Base-by-base conservation (phyloP, 2,113 vertebrate species). In the Aegypius monachus region DNA sequence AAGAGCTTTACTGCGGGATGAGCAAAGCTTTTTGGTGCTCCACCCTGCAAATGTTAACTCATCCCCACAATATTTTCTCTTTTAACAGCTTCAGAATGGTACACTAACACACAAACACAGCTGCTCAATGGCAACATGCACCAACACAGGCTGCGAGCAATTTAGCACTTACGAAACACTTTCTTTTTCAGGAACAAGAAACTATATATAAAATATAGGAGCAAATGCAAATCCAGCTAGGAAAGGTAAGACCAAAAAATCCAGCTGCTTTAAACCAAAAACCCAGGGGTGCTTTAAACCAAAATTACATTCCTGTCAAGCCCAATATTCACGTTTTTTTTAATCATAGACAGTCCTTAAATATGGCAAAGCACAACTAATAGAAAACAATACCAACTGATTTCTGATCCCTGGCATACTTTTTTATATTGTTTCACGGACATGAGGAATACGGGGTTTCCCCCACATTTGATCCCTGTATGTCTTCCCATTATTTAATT, bases 41-140 rank as follows among this genome's bases (percentile, higher is more conserved):
- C 96, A 94, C 95, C 97, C 95, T 93, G 79, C 42, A 78, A 32
- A 32, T 2, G 55, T 81, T 73, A 96, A 89, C 73, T 90, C 93
- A 95, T 85, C 86, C 65, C 67, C 3, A 2, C 62, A 66, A 15
- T 43, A 71, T 86, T 93, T 91, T 90, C 77, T 82, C 83, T 72
- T 93, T 77, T 90, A 81, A 82, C 89, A 94, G 75, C 91, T 86
- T 55, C 61, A 70, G 86, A 93, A 81, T 96, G 63, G 67, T 52
- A 92, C 17, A 7, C 36, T 53, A 86, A 86, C 56, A 67, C 73
- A 96, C 81, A 91, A 89, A 89, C 78, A 91, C 94, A 91, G 92
- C 95, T 96, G 93, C 89, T 95, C 74, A 52, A 40, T 3, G 10
- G 68, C n/a, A 92, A 77, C 5, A 0, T 56, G 74, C 81, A 84